phyloP scores from a whole-genome alignment of 2,113 vertebrate species.

The Acanthisitta chloris region DNA sequence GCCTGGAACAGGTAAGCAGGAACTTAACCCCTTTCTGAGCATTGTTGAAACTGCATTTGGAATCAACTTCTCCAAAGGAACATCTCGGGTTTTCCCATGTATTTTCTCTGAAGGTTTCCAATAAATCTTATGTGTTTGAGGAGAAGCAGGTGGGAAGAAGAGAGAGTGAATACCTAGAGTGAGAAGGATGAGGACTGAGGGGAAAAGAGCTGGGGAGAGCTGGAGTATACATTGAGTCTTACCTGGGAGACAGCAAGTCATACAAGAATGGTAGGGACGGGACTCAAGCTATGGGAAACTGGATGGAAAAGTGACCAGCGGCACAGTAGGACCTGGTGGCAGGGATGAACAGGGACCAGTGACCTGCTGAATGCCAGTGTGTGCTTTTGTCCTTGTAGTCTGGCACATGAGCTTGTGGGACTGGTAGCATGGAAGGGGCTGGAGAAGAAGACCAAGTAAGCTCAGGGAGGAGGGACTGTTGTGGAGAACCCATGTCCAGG shows the following conservation, averaged over 20 bases:
- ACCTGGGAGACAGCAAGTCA: not conserved
- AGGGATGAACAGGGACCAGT: not conserved
- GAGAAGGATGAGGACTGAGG: not conserved
- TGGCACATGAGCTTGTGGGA: not conserved
- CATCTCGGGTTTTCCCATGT: not conserved
- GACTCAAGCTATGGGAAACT: not conserved
- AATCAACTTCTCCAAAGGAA: not conserved
- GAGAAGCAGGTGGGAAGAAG: not conserved
- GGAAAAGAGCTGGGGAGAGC: not conserved
- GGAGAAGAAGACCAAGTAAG: not conserved
- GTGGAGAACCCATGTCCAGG: not conserved
- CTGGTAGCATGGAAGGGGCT: not conserved
- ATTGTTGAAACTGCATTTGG: not conserved
- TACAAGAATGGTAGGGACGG: not conserved
- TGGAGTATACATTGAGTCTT: not conserved
- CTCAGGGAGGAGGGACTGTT: not conserved
- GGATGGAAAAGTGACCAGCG: not conserved
- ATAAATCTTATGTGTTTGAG: not conserved
- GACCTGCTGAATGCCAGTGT: not conserved
- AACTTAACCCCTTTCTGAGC: not conserved
- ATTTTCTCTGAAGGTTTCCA: not conserved
- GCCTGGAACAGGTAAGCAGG: not conserved
- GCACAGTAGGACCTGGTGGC: not conserved
- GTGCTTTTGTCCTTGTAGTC: not conserved
- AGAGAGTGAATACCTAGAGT: not conserved